A percentile compares a stretch with the other conserved stretches of the same genome.
phyloP scores from a whole-genome alignment of 2,797 vertebrate genomes.

The Enteromius treurensis region DNA sequence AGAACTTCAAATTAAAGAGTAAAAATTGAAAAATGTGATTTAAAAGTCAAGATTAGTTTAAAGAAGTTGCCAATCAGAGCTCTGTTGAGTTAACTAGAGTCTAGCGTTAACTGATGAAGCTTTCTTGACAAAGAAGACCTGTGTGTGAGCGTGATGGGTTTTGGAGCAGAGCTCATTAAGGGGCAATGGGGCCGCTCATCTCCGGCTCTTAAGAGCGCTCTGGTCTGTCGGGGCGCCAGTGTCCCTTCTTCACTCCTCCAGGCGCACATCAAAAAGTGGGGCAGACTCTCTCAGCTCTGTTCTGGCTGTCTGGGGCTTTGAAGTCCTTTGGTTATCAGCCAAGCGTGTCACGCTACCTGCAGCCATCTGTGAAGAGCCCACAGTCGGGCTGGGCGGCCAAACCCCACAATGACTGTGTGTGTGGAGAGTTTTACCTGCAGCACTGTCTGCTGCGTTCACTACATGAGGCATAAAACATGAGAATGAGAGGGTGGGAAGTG shows the following conservation, averaged over 20 bases:
- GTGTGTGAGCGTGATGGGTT: slow-evolving; percentile 26
- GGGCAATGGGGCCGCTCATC: slow-evolving; percentile 51
- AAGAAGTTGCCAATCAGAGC: not conserved
- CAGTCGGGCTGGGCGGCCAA: slow-evolving; percentile 68
- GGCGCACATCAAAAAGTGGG: slow-evolving; percentile 70
- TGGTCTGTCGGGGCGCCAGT: slow-evolving; percentile 42
- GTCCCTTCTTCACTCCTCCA: slow-evolving; percentile 53
- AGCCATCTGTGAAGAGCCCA: slow-evolving; percentile 80
- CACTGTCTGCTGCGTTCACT: slow-evolving; percentile 26
- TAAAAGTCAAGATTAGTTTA: slow-evolving; percentile 7
- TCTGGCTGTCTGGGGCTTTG: slow-evolving; percentile 72
- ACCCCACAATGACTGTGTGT: slow-evolving; percentile 27
- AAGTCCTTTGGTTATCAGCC: slow-evolving; percentile 80
- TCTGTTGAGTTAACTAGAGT: not conserved
- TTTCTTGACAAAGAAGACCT: slow-evolving; percentile 30
- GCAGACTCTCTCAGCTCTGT: slow-evolving; percentile 59
- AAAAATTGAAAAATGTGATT: not conserved
- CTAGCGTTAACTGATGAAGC: slow-evolving; percentile 6
- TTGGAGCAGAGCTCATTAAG: slow-evolving; percentile 51
- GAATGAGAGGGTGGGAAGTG: slow-evolving; percentile 15
- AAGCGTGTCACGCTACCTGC: slow-evolving; percentile 76
- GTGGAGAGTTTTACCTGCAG: slow-evolving; percentile 36
- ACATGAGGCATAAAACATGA: not conserved
- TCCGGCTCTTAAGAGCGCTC: slow-evolving; percentile 49
- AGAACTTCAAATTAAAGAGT: slow-evolving; percentile 1